Base-by-base conservation (phyloP, 2,888 invertebrate genomes). In the Pachycephus smyrnensis region DNA sequence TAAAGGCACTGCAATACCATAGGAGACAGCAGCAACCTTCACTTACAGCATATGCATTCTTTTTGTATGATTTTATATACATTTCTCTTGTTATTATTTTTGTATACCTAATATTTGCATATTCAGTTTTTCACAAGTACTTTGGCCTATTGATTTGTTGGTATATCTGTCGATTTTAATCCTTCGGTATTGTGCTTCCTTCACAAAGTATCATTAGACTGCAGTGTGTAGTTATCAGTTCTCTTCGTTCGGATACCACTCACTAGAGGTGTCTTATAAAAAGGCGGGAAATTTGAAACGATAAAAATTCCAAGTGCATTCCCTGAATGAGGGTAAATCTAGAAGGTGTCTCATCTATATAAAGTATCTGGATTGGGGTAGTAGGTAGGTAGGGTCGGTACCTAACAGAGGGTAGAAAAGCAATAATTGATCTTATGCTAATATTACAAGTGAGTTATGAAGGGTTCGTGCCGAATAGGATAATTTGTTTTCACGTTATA, bases 391-490 rank as follows among this genome's bases (percentile, higher is more conserved):
- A 23, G 23, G 9, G 55, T 9, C 15, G 55, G 23, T 55, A 23
- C 55, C 55, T 55, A 55, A 55, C 55, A 55, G 55, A 77, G 80
- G 80, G 82, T 76, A 87, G 87, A 88, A 88, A 87, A 87, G 86
- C 86, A 88, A 86, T 88, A 88, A 55, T 88, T 85, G 88, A 88
- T 88, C 88, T 87, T 88, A 88, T 88, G 88, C 87, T 88, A 88
- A 88, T 88, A 88, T 84, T 69, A 81, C 85, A 79, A 83, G 84
- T 86, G 86, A 88, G 85, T 88, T 88, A 88, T 88, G 86, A 88
- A 87, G 85, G 86, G 84, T 87, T 87, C 86, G 88, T 86, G 88
- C 86, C 85, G 86, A 88, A 87, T 88, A 83, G 85, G 84, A 86
- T 87, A 88, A 88, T 88, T 88, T 88, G 88, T 88, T 84, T 86